Conservation (phyloP, 2,797 vertebrate genomes). For the Sebastes cheni region DNA sequence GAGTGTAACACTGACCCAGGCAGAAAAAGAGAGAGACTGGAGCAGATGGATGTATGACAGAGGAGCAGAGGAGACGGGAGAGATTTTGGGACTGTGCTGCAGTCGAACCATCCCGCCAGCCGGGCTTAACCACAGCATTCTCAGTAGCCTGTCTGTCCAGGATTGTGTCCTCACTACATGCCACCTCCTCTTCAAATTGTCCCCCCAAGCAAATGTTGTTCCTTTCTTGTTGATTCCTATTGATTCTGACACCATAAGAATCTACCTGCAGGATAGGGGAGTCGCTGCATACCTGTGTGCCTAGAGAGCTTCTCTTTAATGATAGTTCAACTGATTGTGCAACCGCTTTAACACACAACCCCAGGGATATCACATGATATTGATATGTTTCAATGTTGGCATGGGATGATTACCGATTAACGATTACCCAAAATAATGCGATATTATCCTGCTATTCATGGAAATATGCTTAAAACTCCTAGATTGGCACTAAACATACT, state of each 20-base stretch:
- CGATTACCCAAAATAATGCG: not conserved
- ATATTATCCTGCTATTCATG: not conserved
- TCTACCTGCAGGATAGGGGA: conserved; percentile 15
- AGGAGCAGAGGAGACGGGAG: conserved; percentile 48
- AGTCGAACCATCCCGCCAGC: conserved; percentile 21
- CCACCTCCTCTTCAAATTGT: conserved; percentile 10
- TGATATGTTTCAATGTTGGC: not conserved
- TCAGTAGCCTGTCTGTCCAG: conserved; percentile 30
- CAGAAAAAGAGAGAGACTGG: conserved; percentile 60
- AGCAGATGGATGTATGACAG: conserved; percentile 59
- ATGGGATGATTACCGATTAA: not conserved
- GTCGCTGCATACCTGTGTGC: not conserved
- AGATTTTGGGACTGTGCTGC: conserved; percentile 40
- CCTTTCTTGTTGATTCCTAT: conserved; percentile 18
- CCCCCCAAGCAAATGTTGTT: conserved; percentile 2
- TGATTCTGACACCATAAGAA: conserved; percentile 8
- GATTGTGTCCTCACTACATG: conserved; percentile 7
- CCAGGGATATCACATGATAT: not conserved
- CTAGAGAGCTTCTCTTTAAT: not conserved
- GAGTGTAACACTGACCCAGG: conserved; percentile 63
- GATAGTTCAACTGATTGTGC: not conserved
- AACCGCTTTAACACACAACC: not conserved
- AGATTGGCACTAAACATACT: not conserved
- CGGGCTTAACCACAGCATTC: conserved; percentile 37
- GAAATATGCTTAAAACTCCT: not conserved